These are phyloP conservation scores for Propithecus coquereli DNA, from an alignment of 2,113 vertebrate species.

Conservation along the genomic window DNA sequence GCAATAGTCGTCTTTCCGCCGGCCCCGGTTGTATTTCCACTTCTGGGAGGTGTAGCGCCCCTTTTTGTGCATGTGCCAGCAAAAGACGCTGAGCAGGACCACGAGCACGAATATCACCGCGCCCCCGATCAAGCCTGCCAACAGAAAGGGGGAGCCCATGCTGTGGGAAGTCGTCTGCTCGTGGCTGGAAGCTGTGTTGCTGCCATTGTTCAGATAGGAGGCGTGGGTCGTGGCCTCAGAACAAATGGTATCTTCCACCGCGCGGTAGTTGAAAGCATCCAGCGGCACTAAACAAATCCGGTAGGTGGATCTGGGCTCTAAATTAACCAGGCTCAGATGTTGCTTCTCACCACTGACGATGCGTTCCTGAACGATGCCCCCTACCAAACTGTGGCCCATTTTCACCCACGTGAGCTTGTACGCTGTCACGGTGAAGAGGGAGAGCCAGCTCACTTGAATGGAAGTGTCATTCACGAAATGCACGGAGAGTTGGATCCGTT, in stretches of 20 bases:
- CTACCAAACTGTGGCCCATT: constrained; percentile 93
- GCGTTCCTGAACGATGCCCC: constrained; percentile 92
- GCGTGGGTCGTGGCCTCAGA: constrained; percentile 92
- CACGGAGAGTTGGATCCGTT: constrained; percentile 92
- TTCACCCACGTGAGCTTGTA: constrained; percentile 99
- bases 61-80: constrained; percentile 99
- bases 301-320: constrained; percentile 93
- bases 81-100: constrained; percentile 93
- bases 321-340: constrained; percentile 86
- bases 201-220: constrained; percentile 82
- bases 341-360: constrained; percentile 92
- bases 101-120: constrained; percentile 93
- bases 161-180: constrained; percentile 92
- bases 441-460: constrained; percentile 94
- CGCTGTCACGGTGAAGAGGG: constrained; percentile 91
- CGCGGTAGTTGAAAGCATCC: constrained; percentile 91
- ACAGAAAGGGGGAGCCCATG: constrained; percentile 91
- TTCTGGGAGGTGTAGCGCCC: constrained; percentile 93
- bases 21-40: constrained; percentile 98
- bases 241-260: constrained; percentile 93
- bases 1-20: constrained; percentile 99
- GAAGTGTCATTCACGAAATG: constrained; percentile 92
- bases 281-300: constrained; percentile 95
- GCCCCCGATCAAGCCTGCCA: constrained; percentile 96
- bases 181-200: constrained; percentile 88